Base-by-base conservation (phyloP, 2,113 vertebrate species). In the Onychostruthus taczanowskii region DNA sequence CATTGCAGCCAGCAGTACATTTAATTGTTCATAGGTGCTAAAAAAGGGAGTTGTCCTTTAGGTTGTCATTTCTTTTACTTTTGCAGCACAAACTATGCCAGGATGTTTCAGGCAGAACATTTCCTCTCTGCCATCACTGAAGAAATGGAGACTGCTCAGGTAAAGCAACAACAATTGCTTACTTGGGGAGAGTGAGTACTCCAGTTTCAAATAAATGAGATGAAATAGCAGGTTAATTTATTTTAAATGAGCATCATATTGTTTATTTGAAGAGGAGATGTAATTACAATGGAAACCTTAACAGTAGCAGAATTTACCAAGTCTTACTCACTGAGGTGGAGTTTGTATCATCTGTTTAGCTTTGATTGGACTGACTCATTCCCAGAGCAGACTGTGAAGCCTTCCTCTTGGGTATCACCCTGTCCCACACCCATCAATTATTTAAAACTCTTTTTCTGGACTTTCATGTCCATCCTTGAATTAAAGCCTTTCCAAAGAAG, bases 241-340 rank as follows among this genome's bases (percentile, higher is more conserved):
- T 97, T 97, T 97, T 78, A 94, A 78, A 96, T 93, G 88, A 92
- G 59, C 85, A 92, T 90, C 85, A 90, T 92, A 95, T 87, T 95
- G 78, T 93, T 95, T 94, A 77, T 95, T 94, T 95, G 90, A 94
- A 94, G 63, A 83, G 35, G 23, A 95, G 33, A 81, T 55, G 31
- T 96, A 92, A 96, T 94, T 97, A 73, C 67, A 95, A 47, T 94
- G 83, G 87, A 93, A 96, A 92, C 66, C 55, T 86, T 90, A 86
- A 55, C 75, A 90, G 50, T 93, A 92, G 85, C 87, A 94, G 59
- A 95, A 92, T 84, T 94, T 89, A 83, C 39, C 89, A 59, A 39
- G 33, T 77, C 73, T 95, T 95, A 97, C 68, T 96, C 95, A 97
- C 61, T 78, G 72, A 95, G 94, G 94, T 88, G 90, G 93, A 86